phyloP scores from a whole-genome alignment of 1,140 invertebrate genomes.

The Apis florea region DNA sequence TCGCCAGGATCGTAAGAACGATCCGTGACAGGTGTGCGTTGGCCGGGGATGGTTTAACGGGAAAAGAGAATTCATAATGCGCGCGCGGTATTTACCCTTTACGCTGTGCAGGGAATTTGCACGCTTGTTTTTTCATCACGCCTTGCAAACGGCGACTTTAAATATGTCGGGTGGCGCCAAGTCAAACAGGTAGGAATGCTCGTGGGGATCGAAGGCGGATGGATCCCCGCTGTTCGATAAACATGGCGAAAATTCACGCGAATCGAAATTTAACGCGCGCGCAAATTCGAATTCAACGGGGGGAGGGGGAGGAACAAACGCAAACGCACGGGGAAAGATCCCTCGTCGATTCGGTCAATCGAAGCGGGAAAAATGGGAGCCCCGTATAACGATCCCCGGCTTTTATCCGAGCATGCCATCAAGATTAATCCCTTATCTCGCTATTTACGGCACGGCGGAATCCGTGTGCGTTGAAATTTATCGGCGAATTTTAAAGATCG shows the following conservation, averaged over 20 bases:
- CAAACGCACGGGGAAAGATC: neutral
- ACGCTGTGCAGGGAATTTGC: neutral
- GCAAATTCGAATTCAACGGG: neutral
- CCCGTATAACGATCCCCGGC: neutral
- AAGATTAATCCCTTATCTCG: constrained; percentile 21
- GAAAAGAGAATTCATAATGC: neutral
- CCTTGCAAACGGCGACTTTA: constrained; percentile 17
- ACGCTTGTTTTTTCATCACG: neutral
- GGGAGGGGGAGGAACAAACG: too few relatives aligned
- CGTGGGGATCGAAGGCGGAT: neutral
- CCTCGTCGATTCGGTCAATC: constrained; percentile 7
- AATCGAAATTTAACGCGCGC: neutral
- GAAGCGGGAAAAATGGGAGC: constrained; percentile 14
- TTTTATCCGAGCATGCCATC: neutral
- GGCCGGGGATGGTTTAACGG: neutral
- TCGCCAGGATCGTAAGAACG: neutral
- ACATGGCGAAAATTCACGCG: neutral
- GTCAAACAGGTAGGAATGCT: neutral
- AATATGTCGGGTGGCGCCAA: neutral
- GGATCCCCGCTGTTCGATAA: neutral
- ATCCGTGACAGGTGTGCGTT: neutral
- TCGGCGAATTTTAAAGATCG: neutral
- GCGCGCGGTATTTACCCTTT: neutral
- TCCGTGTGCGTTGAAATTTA: neutral
- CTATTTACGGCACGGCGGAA: neutral